Conservation (phyloP, 2,888 invertebrate species). For the Torymus tubicola region DNA sequence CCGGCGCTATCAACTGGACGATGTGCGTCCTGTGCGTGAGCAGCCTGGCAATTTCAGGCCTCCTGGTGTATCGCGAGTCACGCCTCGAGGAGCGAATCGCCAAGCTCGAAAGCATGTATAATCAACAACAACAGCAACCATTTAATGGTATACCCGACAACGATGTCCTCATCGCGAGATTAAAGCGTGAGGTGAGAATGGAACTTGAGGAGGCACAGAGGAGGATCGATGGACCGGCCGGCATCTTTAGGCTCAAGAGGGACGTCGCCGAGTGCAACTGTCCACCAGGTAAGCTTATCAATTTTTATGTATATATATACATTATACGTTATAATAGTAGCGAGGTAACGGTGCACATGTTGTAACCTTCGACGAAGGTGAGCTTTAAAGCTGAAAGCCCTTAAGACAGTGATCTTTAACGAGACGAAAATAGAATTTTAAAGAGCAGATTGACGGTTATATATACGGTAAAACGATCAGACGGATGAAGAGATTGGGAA, state of each 20-base stretch:
- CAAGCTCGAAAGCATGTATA: conserved; percentile 66
- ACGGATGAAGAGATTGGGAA: no score
- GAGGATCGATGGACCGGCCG: conserved; percentile 20
- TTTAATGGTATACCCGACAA: no score
- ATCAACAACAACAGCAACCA: conserved; percentile 54
- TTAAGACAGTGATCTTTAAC: no score
- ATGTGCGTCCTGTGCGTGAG: conserved; percentile 71
- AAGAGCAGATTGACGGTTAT: no score
- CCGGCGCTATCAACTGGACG: conserved; percentile 68
- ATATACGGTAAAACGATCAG: no score
- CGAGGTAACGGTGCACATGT: no score
- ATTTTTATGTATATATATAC: no score
- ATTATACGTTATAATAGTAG: neutral
- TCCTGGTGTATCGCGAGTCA: conserved; percentile 69
- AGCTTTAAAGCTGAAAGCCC: no score
- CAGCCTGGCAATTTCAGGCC: conserved; percentile 69
- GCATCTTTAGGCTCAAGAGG: conserved; percentile 69
- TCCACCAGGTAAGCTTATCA: conserved; percentile 72
- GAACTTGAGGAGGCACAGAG: conserved; percentile 40
- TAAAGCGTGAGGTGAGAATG: conserved; percentile 41
- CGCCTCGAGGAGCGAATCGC: conserved; percentile 70
- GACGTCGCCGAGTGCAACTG: conserved; percentile 73
- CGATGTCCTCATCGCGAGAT: conserved; percentile 42
- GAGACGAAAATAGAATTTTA: no score
- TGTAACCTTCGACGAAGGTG: no score